phyloP scores from a whole-genome alignment of 2,113 vertebrate species.

The Engystomops pustulosus region DNA sequence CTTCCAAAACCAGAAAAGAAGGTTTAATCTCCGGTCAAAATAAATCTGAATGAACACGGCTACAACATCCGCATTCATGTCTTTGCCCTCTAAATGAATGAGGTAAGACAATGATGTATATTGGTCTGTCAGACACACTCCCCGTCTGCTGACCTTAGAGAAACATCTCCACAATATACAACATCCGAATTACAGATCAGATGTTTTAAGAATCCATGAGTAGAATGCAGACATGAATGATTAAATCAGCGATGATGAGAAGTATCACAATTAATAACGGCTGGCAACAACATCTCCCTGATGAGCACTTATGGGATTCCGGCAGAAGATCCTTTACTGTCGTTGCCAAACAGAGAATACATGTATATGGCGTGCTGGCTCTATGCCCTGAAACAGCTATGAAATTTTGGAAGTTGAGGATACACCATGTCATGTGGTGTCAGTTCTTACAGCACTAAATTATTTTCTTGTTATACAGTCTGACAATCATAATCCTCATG shows the following conservation, averaged over 20 bases:
- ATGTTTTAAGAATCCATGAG: slow-evolving; percentile 21
- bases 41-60: not conserved
- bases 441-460: not conserved
- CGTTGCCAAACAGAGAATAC: slow-evolving; percentile 34
- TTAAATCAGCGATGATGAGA: slow-evolving; percentile 11
- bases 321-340: slow-evolving; percentile 17
- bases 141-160: not conserved
- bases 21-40: not conserved
- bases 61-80: not conserved
- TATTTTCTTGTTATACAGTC: not conserved
- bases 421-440: not conserved
- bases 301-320: slow-evolving; percentile 28
- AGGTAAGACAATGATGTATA: not conserved
- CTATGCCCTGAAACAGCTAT: not conserved
- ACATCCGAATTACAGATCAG: slow-evolving; percentile 3
- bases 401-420: not conserved
- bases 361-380: slow-evolving; percentile 19
- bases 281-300: slow-evolving; percentile 13
- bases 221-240: slow-evolving; percentile 18
- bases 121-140: not conserved
- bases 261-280: slow-evolving; percentile 19
- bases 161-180: not conserved
- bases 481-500: not conserved
- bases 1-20: not conserved
- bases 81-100: slow-evolving; percentile 10